A percentile compares a stretch with the other conserved stretches of the same genome.
These are phyloP conservation scores for Loripinus fragilis DNA, from an alignment of 2,888 invertebrate genomes.

Conservation along the genomic window DNA sequence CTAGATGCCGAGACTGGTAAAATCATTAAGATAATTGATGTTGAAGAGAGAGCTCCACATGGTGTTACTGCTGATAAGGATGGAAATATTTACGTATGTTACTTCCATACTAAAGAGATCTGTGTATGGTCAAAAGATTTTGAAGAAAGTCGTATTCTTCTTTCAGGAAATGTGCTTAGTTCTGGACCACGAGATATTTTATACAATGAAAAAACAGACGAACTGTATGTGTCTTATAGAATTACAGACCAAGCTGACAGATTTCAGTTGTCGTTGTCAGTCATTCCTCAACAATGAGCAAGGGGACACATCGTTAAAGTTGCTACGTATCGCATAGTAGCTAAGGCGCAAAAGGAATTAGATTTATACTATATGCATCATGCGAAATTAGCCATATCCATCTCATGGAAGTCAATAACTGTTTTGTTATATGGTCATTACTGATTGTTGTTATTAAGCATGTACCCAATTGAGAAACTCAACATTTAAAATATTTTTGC, in stretches of 20 bases:
- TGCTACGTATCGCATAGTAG: no score
- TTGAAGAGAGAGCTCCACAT: background rate
- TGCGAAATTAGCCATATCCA: no score
- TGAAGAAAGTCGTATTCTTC: background rate
- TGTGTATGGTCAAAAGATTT: background rate
- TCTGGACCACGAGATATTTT: background rate
- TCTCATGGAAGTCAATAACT: no score
- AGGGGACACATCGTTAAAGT: no score
- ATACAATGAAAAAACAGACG: background rate
- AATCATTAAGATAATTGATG: background rate
- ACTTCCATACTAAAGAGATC: background rate
- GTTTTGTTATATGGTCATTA: no score
- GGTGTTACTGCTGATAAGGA: background rate
- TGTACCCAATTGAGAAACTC: no score
- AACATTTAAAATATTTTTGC: no score
- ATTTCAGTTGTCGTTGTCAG: background rate
- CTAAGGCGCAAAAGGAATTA: no score
- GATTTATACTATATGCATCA: no score
- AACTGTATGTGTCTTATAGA: background rate
- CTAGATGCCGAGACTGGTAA: background rate
- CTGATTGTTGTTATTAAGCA: no score
- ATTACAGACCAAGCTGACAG: background rate
- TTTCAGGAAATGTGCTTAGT: background rate
- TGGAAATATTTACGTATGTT: conserved; percentile 2
- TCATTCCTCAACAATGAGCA: no score